Conservation (phyloP, 2,888 invertebrate genomes). For the Diachrysia chrysitis region DNA sequence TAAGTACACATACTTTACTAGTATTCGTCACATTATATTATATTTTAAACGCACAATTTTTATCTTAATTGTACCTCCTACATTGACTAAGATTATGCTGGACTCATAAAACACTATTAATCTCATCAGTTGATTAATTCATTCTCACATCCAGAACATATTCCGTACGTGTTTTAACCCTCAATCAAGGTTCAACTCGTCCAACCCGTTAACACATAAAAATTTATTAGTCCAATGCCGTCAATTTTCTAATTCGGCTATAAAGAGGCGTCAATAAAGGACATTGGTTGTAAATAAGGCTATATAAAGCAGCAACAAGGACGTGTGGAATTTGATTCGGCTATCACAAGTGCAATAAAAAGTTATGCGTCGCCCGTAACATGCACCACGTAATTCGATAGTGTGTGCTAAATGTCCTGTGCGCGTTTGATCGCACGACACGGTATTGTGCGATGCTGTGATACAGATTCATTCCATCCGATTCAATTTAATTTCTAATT, state of each 20-base stretch:
- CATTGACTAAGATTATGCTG: too few relatives aligned
- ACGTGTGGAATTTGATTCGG: constrained; percentile 69
- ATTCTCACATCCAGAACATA: not conserved
- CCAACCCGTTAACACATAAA: constrained; percentile 40
- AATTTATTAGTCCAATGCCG: constrained; percentile 30
- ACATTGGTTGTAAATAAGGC: constrained; percentile 56
- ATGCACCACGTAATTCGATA: constrained; percentile 75
- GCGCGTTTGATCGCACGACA: constrained; percentile 57
- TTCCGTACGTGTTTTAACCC: not conserved
- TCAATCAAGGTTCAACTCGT: not conserved
- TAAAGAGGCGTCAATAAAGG: constrained; percentile 53
- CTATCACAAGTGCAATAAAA: constrained; percentile 76
- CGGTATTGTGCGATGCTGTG: constrained; percentile 31
- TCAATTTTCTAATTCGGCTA: constrained; percentile 55
- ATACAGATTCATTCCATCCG: not conserved
- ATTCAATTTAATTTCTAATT: not conserved
- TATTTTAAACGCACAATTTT: too few relatives aligned
- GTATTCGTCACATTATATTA: too few relatives aligned
- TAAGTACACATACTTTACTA: too few relatives aligned
- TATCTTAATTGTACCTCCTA: too few relatives aligned
- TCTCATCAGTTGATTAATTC: not conserved
- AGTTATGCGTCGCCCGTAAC: constrained; percentile 74
- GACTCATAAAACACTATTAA: too few relatives aligned
- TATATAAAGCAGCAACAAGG: constrained; percentile 64
- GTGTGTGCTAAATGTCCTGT: constrained; percentile 66